A percentile compares a stretch with the other conserved stretches of the same genome.
Evolutionary conservation across 1,140 invertebrate species (phyloP).

Genomic region (Cydia amplana): DNA sequence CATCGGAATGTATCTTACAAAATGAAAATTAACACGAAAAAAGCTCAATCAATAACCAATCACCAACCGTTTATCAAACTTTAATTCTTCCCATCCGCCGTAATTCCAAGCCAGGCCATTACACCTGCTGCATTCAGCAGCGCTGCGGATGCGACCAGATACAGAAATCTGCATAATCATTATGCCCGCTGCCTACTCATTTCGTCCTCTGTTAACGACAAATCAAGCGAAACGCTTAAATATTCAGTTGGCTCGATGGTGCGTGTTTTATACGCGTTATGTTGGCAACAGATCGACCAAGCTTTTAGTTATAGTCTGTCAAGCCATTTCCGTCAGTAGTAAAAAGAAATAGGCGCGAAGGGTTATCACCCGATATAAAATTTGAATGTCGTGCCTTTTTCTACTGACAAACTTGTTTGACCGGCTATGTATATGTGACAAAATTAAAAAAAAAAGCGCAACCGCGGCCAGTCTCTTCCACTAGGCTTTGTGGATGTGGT

Average conservation of each 20-base stretch:
- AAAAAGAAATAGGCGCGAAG: no score
- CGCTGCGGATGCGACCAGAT: conserved; percentile 47
- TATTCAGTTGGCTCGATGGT: conserved; percentile 37
- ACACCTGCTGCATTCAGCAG: conserved; percentile 42
- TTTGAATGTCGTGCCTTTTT: no score
- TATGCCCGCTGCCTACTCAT: conserved; percentile 49
- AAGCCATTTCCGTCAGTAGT: no score
- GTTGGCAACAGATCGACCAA: conserved; percentile 6
- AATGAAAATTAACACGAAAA: no score
- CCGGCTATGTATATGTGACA: no score
- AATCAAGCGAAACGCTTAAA: conserved; percentile 59
- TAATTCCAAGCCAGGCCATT: conserved; percentile 37
- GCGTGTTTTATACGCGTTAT: conserved; percentile 37
- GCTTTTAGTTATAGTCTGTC: no score
- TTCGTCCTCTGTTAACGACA: conserved; percentile 65
- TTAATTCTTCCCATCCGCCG: conserved; percentile 9
- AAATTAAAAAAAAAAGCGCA: conserved; percentile 17
- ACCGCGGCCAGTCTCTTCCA: conserved; percentile 1
- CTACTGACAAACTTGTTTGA: no score
- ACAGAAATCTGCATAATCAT: conserved; percentile 65
- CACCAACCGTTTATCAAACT: not conserved
- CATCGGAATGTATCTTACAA: no score
- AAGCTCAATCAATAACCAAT: not conserved
- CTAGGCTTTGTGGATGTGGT: not conserved
- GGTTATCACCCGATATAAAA: no score